Evolutionary conservation across 2,797 vertebrate species (phyloP).

Genomic region (Leucoraja ocellata): DNA sequence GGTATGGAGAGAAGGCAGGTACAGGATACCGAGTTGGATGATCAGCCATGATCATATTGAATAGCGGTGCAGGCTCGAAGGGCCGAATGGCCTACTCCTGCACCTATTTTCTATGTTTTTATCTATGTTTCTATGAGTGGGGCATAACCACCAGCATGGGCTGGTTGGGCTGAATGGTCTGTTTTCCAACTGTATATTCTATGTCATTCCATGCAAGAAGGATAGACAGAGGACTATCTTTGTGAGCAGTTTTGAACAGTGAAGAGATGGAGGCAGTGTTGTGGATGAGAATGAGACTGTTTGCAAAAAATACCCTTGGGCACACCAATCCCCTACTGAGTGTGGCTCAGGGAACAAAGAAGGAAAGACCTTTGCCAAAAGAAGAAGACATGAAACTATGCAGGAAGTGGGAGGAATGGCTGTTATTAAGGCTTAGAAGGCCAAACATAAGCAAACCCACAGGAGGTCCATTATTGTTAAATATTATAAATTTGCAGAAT

Average conservation of each 20-base stretch:
- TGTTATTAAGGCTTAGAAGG: not conserved
- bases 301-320: not conserved
- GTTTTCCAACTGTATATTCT: too few species aligned
- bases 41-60: too few species aligned
- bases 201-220: too few species aligned
- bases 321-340: not conserved
- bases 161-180: too few species aligned
- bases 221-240: too few species aligned
- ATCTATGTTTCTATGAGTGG: too few species aligned
- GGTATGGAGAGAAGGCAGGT: too few species aligned
- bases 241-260: not conserved
- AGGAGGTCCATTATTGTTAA: slow-evolving; percentile 32
- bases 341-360: not conserved
- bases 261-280: not conserved
- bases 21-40: too few species aligned
- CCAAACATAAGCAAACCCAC: slow-evolving; percentile 13
- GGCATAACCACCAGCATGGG: too few species aligned
- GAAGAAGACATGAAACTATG: not conserved
- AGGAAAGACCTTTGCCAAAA: not conserved
- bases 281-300: not conserved
- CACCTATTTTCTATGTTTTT: too few species aligned
- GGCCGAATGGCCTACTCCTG: too few species aligned
- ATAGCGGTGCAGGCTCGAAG: too few species aligned
- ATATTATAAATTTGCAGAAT: slow-evolving; percentile 29
- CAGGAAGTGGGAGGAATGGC: slow-evolving; percentile 5